Percentiles rank a stretch among this genome's conserved stretches.
Evolutionary conservation across 1,140 invertebrate species (phyloP).

Genomic region (Eriosoma lanigerum): DNA sequence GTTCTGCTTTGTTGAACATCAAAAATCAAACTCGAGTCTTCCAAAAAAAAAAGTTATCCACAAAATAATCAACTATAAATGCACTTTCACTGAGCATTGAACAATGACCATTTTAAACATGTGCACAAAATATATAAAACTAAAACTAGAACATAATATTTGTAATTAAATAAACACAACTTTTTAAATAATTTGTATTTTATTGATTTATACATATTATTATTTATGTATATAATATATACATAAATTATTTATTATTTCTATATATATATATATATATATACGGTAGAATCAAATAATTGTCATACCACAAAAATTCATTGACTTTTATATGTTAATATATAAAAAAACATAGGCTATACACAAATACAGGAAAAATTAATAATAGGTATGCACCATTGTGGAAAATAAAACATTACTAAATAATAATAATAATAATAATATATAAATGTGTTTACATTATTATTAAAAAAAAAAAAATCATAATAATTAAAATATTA

Average conservation of each 20-base stretch:
- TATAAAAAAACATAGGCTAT: conserved; percentile 41
- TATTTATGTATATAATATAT: conserved; percentile 13
- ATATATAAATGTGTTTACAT: conserved; percentile 31
- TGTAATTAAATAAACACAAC: background rate
- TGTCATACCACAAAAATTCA: conserved; percentile 47
- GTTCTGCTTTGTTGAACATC: conserved; percentile 16
- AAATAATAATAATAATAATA: conserved; percentile 11
- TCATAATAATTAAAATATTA: too few relatives aligned
- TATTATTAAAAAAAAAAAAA: background rate
- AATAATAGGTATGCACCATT: conserved; percentile 50
- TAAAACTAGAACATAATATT: conserved; percentile 19
- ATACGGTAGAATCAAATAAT: conserved; percentile 37
- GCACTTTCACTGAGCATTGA: conserved; percentile 14
- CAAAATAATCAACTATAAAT: background rate
- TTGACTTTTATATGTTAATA: conserved; percentile 24
- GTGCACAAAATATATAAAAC: background rate
- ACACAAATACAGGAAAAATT: conserved; percentile 46
- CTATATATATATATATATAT: conserved; percentile 30
- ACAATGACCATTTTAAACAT: too few relatives aligned
- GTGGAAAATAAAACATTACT: conserved; percentile 45
- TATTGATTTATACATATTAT: conserved; percentile 35
- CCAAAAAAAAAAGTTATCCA: background rate
- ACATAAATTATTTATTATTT: conserved; percentile 20
- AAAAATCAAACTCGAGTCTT: background rate
- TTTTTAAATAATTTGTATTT: conserved; percentile 39